Evolutionary conservation across 2,113 vertebrate genomes (phyloP).

Genomic region (Oreocharis arfaki): DNA sequence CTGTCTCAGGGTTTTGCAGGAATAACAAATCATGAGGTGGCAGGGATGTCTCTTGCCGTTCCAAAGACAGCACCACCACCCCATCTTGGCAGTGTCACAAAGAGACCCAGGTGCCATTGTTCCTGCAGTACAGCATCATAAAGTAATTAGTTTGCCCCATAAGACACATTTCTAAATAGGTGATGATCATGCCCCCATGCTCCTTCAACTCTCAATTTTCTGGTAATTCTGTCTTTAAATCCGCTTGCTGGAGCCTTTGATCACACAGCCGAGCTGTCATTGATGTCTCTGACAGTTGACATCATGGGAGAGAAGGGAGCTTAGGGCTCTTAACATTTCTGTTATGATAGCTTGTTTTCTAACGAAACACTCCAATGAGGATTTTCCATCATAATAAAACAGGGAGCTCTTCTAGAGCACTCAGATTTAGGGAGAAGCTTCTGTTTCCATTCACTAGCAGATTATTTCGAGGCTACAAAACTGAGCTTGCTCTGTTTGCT

Average conservation of each 20-base stretch:
- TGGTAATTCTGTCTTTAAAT: slow-evolving; percentile 44
- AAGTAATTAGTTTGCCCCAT: neutral
- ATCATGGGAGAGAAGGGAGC: slow-evolving; percentile 39
- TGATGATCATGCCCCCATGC: neutral
- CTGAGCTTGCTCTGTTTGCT: neutral
- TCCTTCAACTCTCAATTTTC: neutral
- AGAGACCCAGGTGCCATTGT: neutral
- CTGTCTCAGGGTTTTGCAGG: neutral
- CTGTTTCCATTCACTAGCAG: neutral
- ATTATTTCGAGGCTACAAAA: slow-evolving; percentile 10
- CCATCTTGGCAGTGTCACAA: neutral
- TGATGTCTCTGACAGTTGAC: slow-evolving; percentile 46
- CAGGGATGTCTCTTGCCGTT: neutral
- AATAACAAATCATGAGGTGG: neutral
- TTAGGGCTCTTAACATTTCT: slow-evolving; percentile 42
- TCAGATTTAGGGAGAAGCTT: slow-evolving; percentile 21
- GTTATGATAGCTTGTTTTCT: slow-evolving; percentile 51
- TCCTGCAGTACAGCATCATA: neutral
- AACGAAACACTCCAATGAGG: neutral
- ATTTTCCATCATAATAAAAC: slow-evolving; percentile 24
- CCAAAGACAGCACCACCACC: neutral
- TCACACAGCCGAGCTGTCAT: neutral
- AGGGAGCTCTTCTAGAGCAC: slow-evolving; percentile 13
- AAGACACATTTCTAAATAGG: neutral
- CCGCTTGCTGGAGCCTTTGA: slow-evolving; percentile 3